phyloP scores from a whole-genome alignment of 2,888 invertebrate species.

The Stenichneumon culpator region DNA sequence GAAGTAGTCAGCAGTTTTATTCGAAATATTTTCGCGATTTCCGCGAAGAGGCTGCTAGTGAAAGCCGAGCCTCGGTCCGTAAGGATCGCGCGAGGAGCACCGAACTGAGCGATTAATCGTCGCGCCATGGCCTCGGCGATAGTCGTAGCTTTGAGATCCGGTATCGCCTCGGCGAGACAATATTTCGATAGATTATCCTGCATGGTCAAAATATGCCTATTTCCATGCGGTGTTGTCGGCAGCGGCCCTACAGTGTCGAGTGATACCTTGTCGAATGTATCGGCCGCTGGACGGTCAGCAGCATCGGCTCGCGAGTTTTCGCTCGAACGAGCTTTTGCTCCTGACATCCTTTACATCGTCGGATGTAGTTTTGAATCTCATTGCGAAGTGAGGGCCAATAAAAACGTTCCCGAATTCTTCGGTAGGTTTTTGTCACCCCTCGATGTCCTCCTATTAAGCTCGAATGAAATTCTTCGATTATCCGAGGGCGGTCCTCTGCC shows the following conservation, averaged over 20 bases:
- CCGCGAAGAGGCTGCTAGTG: conserved; percentile 22
- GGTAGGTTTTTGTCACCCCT: conserved; percentile 68
- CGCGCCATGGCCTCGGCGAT: conserved; percentile 45
- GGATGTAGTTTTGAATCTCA: conserved; percentile 61
- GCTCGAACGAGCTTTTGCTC: conserved; percentile 52
- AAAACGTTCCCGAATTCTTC: conserved; percentile 56
- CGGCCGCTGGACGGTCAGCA: conserved; percentile 55
- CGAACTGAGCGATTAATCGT: conserved; percentile 32
- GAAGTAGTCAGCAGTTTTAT: neutral
- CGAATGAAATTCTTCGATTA: neutral
- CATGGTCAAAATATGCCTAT: conserved; percentile 47
- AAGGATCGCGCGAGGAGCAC: conserved; percentile 38
- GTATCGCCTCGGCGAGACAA: neutral
- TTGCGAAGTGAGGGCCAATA: conserved; percentile 67
- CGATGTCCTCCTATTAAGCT: conserved; percentile 68
- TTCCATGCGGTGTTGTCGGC: conserved; percentile 28
- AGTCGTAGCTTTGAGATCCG: conserved; percentile 12
- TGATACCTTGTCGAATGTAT: conserved; percentile 57
- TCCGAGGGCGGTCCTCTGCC: neutral
- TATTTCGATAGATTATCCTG: conserved; percentile 55
- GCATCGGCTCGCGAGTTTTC: conserved; percentile 63
- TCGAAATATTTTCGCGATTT: conserved; percentile 23
- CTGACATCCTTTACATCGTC: conserved; percentile 59
- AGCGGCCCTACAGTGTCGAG: conserved; percentile 63
- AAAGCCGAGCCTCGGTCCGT: conserved; percentile 33